Base-by-base conservation (phyloP, 35 echinoderm and acorn worm genomes). In the Apostichopus californicus region DNA sequence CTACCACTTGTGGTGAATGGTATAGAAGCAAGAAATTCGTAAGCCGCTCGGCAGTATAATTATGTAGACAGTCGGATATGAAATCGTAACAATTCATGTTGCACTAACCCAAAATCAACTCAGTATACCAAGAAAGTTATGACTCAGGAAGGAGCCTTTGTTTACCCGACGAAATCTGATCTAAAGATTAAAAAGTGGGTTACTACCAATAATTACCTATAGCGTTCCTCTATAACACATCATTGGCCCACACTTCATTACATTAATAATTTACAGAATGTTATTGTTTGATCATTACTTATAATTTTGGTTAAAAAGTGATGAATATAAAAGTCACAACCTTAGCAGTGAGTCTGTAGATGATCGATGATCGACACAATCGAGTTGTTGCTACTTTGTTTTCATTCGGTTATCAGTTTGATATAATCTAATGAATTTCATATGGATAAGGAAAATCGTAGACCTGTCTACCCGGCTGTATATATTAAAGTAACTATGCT, bases 191-290 rank as follows among this genome's bases (percentile, higher is more conserved):
- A 72, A 72, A 72, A 72, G 68, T 72, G 68, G 68, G 68, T 72
- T 72, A 72, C 68, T 72, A 72, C 68, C 68, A 72, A 72, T 72
- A 72, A 72, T 72, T 72, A 72, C 68, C 68, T 72, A 72, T 72
- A 72, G 68, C 68, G 68, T 72, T 72, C 68, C 68, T 72, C 68
- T 72, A 72, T 72, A 72, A 72, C 68, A 72, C 68, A 72, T 72
- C 68, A 72, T 72, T 72, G 68, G 68, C 68, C 68, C 68, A 72
- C 68, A 72, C 68, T 72, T 72, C 68, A 72, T 72, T 72, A 72
- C 68, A 72, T 72, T 72, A 72, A 72, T 72, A 72, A 72, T 72
- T 72, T 72, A 72, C 68, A 72, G 68, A 72, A 72, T 72, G 68
- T 72, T 72, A 72, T 72, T 72, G 68, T 72, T 72, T 72, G 68